Evolutionary conservation across 2,113 vertebrate genomes (phyloP).

Genomic region (Spilogale gracilis): DNA sequence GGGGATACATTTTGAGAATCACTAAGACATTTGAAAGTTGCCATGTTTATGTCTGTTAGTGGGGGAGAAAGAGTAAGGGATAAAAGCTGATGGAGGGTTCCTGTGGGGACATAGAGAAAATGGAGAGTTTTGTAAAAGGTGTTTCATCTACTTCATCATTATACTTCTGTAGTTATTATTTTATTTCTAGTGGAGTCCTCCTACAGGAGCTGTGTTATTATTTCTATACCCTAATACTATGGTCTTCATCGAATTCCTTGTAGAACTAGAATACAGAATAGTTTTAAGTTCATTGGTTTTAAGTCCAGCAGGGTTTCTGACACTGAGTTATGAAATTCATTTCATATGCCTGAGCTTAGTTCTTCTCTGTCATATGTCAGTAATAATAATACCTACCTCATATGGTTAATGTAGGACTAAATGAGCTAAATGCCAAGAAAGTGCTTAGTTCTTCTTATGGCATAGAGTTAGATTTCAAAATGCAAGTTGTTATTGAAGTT

Average conservation of each 20-base stretch:
- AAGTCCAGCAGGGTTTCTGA: background rate
- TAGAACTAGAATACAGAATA: background rate
- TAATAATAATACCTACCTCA: background rate
- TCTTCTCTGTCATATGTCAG: background rate
- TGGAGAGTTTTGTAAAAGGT: background rate
- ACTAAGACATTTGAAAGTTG: background rate
- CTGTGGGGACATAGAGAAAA: background rate
- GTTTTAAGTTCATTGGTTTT: background rate
- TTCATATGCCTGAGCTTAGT: background rate
- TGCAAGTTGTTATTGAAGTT: slow-evolving; percentile 64
- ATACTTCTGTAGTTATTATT: background rate
- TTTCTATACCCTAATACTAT: background rate
- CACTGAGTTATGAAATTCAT: background rate
- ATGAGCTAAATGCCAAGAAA: slow-evolving; percentile 18
- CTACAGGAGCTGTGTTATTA: background rate
- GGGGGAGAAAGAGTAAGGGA: background rate
- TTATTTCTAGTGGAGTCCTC: background rate
- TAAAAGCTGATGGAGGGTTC: background rate
- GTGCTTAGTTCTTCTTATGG: background rate
- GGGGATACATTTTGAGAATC: background rate
- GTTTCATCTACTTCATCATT: background rate
- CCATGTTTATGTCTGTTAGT: background rate
- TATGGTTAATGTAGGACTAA: slow-evolving; percentile 29
- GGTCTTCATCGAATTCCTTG: background rate
- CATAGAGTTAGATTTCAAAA: slow-evolving; percentile 55